A percentile compares a stretch with the other conserved stretches of the same genome.
phyloP scores from a whole-genome alignment of 2,888 invertebrate species.

The Orchesella flavescens region DNA sequence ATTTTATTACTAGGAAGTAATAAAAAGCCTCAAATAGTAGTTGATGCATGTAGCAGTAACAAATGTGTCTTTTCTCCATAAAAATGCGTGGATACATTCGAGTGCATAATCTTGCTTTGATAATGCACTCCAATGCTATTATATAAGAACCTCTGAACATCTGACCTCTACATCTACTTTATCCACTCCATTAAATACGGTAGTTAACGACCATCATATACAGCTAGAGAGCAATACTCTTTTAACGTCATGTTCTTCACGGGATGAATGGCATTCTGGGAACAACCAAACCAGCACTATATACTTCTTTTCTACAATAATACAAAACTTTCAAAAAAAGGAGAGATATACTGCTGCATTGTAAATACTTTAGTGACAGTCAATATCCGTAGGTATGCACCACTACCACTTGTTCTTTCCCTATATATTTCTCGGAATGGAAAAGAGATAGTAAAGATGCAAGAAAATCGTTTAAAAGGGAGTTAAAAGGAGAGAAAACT shows the following conservation, averaged over 20 bases:
- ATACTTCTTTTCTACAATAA: too few relatives aligned
- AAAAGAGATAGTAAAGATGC: conserved; percentile 29
- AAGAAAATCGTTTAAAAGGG: conserved; percentile 61
- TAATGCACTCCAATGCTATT: neutral
- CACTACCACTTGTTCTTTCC: conserved; percentile 44
- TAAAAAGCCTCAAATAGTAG: too few relatives aligned
- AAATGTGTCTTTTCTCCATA: neutral
- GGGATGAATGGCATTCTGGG: neutral
- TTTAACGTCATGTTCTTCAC: neutral
- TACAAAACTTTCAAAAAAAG: too few relatives aligned
- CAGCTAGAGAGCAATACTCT: conserved; percentile 22
- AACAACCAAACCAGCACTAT: conserved; percentile 12
- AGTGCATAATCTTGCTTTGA: neutral
- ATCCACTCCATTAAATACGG: conserved; percentile 46
- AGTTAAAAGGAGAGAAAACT: conserved; percentile 59
- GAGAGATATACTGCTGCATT: conserved; percentile 2
- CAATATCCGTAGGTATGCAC: neutral
- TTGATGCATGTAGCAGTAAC: too few relatives aligned
- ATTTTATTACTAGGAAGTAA: too few relatives aligned
- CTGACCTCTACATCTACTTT: conserved; percentile 35
- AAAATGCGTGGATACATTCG: neutral
- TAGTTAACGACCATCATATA: conserved; percentile 56
- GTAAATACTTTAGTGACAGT: conserved; percentile 50
- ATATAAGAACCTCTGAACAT: neutral
- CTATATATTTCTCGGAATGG: conserved; percentile 5